Base-by-base conservation (phyloP, 2,888 invertebrate genomes). In the Scaptomyza polygonia region DNA sequence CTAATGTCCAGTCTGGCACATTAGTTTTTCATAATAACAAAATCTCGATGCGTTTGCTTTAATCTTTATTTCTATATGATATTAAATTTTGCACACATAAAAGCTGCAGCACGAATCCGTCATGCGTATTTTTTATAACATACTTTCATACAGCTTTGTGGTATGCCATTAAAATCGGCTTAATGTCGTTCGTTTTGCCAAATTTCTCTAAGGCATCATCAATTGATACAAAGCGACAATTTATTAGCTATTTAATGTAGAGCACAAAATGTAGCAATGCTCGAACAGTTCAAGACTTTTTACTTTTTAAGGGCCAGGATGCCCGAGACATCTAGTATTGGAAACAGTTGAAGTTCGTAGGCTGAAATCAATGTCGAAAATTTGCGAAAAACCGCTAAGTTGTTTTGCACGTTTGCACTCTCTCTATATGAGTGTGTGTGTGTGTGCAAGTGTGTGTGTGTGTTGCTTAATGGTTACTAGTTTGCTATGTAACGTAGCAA, bases 281-380 rank as follows among this genome's bases (percentile, higher is more conserved):
- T n/a, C n/a, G n/a, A n/a, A n/a, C n/a, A n/a, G n/a, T n/a, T n/a
- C n/a, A n/a, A n/a, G n/a, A 42, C 58, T 72, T 47, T 18, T 21
- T 11, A 16, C n/a, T 32, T 72, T 69, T 49, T 49, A 48, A 75
- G 72, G 43, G 40, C 21, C 30, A 16, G 56, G 43, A 29, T 14
- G 44, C 49, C 48, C 27, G 27, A 59, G 47, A 11, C 21, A n/a
- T 1, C 12, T 29, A 21, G 14, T 18, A 59, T 34, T 43, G 12
- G 49, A 25, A 49, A 25, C 21, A 52, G 53, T 65, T 44, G 51
- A 72, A 82, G 77, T 32, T 59, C 56, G 12, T 18, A 21, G 44
- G 53, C 69, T 43, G 49, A 70, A 82, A 80, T 80, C 84, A 80
- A 66, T 77, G 68, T 55, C 67, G 65, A 67, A 77, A 77, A 59